Evolutionary conservation across 2,113 vertebrate genomes (phyloP).

Genomic region (Chloebia gouldiae): DNA sequence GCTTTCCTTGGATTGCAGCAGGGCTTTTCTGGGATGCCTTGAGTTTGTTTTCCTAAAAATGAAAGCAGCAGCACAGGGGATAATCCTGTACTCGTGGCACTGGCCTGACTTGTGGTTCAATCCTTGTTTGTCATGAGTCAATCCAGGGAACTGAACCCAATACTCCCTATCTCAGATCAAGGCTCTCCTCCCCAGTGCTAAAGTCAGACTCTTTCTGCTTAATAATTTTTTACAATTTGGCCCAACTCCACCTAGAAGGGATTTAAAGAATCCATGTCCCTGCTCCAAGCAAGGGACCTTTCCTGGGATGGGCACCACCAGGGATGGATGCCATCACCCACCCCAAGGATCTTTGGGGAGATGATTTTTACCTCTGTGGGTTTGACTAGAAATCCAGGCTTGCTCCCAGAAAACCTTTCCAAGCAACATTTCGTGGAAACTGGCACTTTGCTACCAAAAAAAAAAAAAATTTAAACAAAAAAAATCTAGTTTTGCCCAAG

Average conservation of each 20-base stretch:
- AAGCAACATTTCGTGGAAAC: background rate
- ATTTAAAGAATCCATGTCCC: background rate
- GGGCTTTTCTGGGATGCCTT: background rate
- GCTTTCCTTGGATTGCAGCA: slow-evolving; percentile 5
- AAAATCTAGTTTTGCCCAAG: background rate
- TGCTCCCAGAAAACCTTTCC: background rate
- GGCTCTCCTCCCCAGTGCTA: background rate
- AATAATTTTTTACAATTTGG: background rate
- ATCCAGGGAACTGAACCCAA: background rate
- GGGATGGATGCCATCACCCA: background rate
- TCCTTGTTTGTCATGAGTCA: background rate
- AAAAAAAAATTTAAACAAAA: too few species aligned
- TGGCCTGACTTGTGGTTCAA: background rate
- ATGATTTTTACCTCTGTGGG: background rate
- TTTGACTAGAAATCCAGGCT: background rate
- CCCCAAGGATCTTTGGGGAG: background rate
- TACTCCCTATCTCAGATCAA: background rate
- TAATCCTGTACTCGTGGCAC: background rate
- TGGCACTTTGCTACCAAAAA: background rate
- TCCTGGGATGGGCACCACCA: background rate
- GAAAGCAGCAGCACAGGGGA: background rate
- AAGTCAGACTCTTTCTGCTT: background rate
- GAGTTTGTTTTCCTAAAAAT: background rate
- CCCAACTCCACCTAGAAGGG: background rate
- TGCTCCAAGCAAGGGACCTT: background rate